Percentiles rank a stretch among this genome's conserved stretches.
These are phyloP conservation scores for Engystomops pustulosus DNA, from an alignment of 2,113 vertebrate genomes.

Conservation along the genomic window DNA sequence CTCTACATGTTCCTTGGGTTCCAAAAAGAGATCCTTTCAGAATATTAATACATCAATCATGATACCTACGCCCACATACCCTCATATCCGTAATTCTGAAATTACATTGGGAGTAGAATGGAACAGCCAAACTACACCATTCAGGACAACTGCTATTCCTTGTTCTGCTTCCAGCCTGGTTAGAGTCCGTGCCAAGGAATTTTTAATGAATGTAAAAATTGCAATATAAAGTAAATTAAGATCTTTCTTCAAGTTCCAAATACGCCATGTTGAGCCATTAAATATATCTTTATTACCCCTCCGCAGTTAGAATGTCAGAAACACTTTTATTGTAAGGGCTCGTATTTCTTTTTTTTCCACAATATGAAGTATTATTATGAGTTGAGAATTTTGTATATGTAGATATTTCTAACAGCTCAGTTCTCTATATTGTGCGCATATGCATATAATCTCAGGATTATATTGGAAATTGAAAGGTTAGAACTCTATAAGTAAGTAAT, in stretches of 20 bases:
- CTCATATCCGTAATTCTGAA: background rate
- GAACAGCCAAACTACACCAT: constrained; percentile 31
- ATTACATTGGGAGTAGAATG: constrained; percentile 19
- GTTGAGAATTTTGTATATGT: background rate
- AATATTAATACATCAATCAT: constrained; percentile 23
- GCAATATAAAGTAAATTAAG: constrained; percentile 49
- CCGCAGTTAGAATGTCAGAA: constrained; percentile 41
- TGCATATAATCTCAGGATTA: background rate
- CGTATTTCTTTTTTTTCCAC: constrained; percentile 25
- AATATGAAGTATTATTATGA: constrained; percentile 22
- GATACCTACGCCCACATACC: constrained; percentile 24
- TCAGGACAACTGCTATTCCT: constrained; percentile 21
- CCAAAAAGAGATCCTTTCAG: background rate
- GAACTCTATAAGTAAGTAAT: background rate
- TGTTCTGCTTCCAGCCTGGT: constrained; percentile 46
- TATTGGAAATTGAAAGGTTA: background rate
- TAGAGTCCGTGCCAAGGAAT: constrained; percentile 37
- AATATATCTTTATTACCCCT: constrained; percentile 43
- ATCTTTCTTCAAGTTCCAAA: constrained; percentile 44
- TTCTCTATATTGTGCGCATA: constrained; percentile 12
- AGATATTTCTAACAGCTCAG: background rate
- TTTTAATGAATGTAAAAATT: constrained; percentile 46
- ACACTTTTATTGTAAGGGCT: constrained; percentile 41
- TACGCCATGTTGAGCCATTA: constrained; percentile 31
- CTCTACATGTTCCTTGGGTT: background rate